Base-by-base conservation (phyloP, 2,797 vertebrate species). In the Urosaurus nigricauda region DNA sequence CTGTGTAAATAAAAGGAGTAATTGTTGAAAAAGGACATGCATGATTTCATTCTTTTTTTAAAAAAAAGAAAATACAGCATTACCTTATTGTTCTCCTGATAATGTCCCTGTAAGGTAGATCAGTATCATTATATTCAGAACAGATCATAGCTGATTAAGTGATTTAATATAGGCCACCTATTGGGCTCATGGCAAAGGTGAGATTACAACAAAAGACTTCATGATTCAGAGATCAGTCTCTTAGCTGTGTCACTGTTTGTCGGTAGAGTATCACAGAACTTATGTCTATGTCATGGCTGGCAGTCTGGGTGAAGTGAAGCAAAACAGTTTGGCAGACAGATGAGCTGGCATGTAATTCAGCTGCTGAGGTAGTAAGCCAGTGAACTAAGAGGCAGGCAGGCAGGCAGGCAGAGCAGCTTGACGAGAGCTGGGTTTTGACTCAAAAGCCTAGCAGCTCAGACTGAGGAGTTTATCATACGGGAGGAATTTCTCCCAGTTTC, bases 1-100 rank as follows among this genome's bases (percentile, higher is more conserved):
- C 7, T 47, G 0, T 12, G 40, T 80, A 79, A 89, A 90, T 80
- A 85, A 93, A 91, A 92, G 37, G 29, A 80, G 78, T 9, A 87
- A 82, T 53, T 92, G 85, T 79, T 94, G 92, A 91, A 84, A 77
- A n/a, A 90, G 90, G 58, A 83, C 37, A 70, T 12, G 3, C 79
- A 94, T 91, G 81, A 83, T 81, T 3, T 85, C 88, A n/a, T 4
- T 70, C 43, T 43, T 43, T 37, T 68, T 51, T 26, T 16, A 65
- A 35, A 43, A 43, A 43, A 43, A 43, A 16, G 17, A 68, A 37
- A 37, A 19, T 56, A 65, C 9, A 73, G 21, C 21, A 71, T 71
- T 81, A 81, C 26, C 17, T 58, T 43, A 2, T n/a, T 63, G 1
- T n/a, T 63, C 17, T 87, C 19, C 17, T 21, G 40, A 60, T 17